Evolutionary conservation across 2,888 invertebrate genomes (phyloP).

Genomic region (Scaptomyza reducta): DNA sequence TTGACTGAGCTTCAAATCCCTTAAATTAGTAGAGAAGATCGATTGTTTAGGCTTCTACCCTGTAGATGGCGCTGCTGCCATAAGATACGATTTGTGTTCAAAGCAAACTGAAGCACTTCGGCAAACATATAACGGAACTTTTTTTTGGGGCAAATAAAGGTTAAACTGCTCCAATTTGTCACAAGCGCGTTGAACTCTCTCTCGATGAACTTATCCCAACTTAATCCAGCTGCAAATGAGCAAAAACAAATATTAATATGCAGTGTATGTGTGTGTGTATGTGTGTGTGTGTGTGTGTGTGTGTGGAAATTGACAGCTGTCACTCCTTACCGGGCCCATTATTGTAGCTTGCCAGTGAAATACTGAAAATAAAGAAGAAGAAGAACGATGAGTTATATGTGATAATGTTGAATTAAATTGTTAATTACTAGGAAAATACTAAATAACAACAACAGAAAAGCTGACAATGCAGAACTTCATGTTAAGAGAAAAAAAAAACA

Average conservation of each 20-base stretch:
- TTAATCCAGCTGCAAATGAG: constrained; percentile 1
- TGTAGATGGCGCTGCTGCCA: background rate
- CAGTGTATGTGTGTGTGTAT: background rate
- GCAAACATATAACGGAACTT: no score
- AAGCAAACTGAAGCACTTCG: no score
- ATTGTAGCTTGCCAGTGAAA: constrained; percentile 99
- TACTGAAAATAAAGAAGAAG: constrained; percentile 89
- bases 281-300: background rate
- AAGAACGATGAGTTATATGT: no score
- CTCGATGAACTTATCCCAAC: constrained; percentile 8
- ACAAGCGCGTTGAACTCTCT: background rate
- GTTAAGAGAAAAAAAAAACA: background rate
- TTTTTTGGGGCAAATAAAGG: background rate
- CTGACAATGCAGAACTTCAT: background rate
- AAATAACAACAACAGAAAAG: background rate
- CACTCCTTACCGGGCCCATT: constrained; percentile 92
- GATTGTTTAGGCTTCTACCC: no score
- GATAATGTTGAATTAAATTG: background rate
- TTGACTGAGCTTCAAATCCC: no score
- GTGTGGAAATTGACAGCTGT: constrained; percentile 10
- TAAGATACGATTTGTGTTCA: background rate
- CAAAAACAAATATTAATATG: constrained; percentile 10
- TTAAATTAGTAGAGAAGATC: no score
- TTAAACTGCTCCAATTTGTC: background rate
- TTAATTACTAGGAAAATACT: background rate